phyloP scores from a whole-genome alignment of 2,113 vertebrate genomes.

The Grus americana region DNA sequence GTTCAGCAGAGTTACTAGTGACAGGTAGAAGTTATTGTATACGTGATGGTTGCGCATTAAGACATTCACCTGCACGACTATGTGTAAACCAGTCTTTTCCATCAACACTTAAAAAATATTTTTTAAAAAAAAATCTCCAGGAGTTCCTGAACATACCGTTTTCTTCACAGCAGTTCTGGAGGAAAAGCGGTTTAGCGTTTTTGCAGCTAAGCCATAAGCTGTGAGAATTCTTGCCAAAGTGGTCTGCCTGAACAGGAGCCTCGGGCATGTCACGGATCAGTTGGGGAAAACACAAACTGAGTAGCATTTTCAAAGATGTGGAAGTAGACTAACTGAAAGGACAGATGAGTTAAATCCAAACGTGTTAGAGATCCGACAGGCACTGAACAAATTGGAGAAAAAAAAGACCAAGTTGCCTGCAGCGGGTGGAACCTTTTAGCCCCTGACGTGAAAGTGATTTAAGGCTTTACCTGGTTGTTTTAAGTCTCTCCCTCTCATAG shows the following conservation, averaged over 20 bases:
- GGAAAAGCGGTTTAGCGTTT: rapidly evolving
- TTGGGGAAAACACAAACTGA: neutral
- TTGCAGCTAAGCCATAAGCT: neutral
- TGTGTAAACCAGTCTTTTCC: neutral
- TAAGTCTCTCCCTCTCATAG: neutral
- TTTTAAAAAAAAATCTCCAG: neutral
- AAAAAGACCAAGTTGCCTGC: neutral
- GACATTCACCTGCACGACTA: neutral
- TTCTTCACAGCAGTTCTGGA: neutral
- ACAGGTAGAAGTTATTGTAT: neutral
- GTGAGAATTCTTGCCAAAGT: neutral
- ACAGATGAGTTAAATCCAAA: neutral
- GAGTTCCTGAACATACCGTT: neutral
- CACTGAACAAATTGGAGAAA: no score
- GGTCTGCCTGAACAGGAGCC: rapidly evolving
- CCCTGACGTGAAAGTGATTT: rapidly evolving
- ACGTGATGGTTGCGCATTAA: neutral
- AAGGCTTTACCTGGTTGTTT: neutral
- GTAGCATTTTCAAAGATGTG: neutral
- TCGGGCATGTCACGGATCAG: rapidly evolving
- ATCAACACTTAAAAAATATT: neutral
- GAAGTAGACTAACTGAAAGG: neutral
- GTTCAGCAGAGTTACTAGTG: neutral
- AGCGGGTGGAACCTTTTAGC: neutral
- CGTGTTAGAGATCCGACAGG: no score